phyloP scores from a whole-genome alignment of 2,888 invertebrate genomes.

The Scelioninae gen. 2 region DNA sequence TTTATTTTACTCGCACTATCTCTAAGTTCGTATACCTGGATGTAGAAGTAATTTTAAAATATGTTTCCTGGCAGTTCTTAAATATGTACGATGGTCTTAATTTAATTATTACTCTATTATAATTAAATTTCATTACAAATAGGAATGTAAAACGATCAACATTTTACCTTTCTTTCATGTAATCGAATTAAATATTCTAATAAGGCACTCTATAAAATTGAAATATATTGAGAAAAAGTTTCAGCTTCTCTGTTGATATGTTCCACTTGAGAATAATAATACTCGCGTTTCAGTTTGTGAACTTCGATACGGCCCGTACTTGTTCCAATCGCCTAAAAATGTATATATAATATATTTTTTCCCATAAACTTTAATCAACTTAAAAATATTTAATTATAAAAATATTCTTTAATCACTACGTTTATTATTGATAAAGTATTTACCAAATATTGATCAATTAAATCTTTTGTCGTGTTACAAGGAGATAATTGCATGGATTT shows the following conservation, averaged over 20 bases:
- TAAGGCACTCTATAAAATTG: constrained; percentile 65
- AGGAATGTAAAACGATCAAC: constrained; percentile 44
- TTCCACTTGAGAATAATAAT: constrained; percentile 71
- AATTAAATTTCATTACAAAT: too few species aligned
- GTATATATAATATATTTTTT: too few species aligned
- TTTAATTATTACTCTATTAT: too few species aligned
- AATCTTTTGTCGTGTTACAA: constrained; percentile 68
- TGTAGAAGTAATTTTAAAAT: too few species aligned
- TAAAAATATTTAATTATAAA: background rate
- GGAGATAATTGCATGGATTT: constrained; percentile 75
- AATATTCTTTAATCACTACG: background rate
- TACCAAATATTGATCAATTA: constrained; percentile 75
- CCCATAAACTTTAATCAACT: too few species aligned
- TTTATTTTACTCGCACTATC: too few species aligned
- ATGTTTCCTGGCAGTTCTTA: too few species aligned
- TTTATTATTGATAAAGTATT: constrained; percentile 49
- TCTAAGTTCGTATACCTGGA: too few species aligned
- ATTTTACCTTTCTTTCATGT: constrained; percentile 12
- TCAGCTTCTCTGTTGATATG: constrained; percentile 74
- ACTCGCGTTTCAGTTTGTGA: constrained; percentile 75
- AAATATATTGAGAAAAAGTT: constrained; percentile 76
- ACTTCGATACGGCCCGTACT: constrained; percentile 75
- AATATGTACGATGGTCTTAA: too few species aligned
- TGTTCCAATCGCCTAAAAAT: constrained; percentile 76
- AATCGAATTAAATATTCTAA: constrained; percentile 15